Conservation (phyloP, 2,888 invertebrate species). For the Eupithecia insigniata region DNA sequence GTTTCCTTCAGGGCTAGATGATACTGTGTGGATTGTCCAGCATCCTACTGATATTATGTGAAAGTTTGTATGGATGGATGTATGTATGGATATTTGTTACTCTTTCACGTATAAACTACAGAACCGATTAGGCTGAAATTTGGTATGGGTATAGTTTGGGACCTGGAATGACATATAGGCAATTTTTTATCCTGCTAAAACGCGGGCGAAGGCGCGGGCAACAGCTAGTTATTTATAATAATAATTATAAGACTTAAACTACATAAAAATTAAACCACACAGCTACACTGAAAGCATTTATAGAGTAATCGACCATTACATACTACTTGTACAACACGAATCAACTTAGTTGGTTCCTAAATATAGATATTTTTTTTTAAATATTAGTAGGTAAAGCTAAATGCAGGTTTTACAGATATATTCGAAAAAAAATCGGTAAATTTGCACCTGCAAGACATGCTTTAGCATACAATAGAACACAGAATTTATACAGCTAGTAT, state of each 20-base stretch:
- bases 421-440: background rate
- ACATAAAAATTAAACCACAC: background rate
- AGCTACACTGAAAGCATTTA: background rate
- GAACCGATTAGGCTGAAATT: no score
- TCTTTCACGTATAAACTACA: no score
- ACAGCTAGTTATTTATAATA: no score
- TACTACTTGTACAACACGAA: background rate
- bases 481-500: background rate
- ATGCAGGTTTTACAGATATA: background rate
- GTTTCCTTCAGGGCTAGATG: background rate
- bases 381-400: background rate
- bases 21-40: background rate
- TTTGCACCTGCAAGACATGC: background rate
- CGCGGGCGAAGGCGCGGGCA: no score
- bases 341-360: background rate
- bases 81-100: no score
- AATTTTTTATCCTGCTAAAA: no score
- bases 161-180: no score
- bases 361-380: background rate
- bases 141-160: no score
- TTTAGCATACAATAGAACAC: background rate
- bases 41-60: no score
- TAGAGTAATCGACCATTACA: background rate
- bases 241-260: background rate
- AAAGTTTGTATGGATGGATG: no score